These are phyloP conservation scores for Acromyrmex heyeri DNA, from an alignment of 1,140 invertebrate species.

Conservation along the genomic window DNA sequence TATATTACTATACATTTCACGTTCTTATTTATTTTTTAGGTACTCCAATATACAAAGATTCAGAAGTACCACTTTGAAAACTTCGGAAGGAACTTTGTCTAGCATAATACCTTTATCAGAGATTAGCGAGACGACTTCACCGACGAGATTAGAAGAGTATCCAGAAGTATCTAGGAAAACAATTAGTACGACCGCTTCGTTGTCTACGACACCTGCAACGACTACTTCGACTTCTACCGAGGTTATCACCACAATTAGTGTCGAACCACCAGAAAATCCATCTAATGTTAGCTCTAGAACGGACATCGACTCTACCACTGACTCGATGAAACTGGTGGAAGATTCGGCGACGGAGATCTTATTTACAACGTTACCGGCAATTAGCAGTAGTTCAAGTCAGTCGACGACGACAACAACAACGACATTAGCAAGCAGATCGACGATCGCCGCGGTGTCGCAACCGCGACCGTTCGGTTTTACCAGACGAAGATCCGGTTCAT, in stretches of 20 bases:
- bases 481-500: slow-evolving; percentile 79
- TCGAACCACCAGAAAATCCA: slow-evolving; percentile 20
- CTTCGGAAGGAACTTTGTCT: slow-evolving; percentile 13
- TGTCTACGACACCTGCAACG: slow-evolving; percentile 59
- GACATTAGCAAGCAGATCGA: slow-evolving; percentile 77
- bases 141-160: slow-evolving; percentile 69
- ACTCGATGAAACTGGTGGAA: slow-evolving; percentile 77
- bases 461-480: slow-evolving; percentile 87
- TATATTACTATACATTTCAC: neutral
- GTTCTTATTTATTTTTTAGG: slow-evolving; percentile 74
- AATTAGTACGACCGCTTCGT: slow-evolving; percentile 45
- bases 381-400: slow-evolving; percentile 29
- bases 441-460: slow-evolving; percentile 85
- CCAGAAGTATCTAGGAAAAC: slow-evolving; percentile 54
- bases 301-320: slow-evolving; percentile 55
- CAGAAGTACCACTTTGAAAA: slow-evolving; percentile 81
- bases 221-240: slow-evolving; percentile 47
- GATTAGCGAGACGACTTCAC: neutral
- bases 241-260: slow-evolving; percentile 15
- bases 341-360: slow-evolving; percentile 82
- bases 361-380: slow-evolving; percentile 76
- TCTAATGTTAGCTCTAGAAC: neutral
- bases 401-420: slow-evolving; percentile 59
- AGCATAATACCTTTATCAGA: neutral
- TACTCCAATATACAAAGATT: slow-evolving; percentile 86